Evolutionary conservation across 2,888 invertebrate genomes (phyloP), one percentile per base, ranked within the genome.

Genomic region (Copidosoma aretas): DNA sequence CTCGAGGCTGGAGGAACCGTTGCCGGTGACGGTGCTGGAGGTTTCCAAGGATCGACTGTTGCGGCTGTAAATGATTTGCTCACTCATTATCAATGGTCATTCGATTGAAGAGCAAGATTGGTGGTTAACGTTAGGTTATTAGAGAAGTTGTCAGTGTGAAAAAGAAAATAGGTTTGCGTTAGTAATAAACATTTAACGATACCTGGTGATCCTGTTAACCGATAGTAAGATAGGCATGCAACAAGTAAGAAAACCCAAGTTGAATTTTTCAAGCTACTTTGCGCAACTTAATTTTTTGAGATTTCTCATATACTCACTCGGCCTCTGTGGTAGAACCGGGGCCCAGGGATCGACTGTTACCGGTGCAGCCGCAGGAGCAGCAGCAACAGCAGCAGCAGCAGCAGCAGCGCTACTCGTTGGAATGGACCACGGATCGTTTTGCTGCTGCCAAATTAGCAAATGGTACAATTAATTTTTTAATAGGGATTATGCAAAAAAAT

Each of bases 291-390:
- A 32, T 32, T 32, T 32, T 32, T 32, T 46, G 1, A 17, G 43
- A 46, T 41, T 41, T 41, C 10, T n/a, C n/a, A 32, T 12, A 15
- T 46, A 76, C 76, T 77, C 71, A 83, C 83, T 79, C 73, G 83
- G 79, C 77, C 80, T 79, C 72, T 83, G 83, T n/a, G 81, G 78
- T 61, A 80, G 81, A 64, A 84, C 82, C 21, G 87, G 87, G 58
- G 87, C 85, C 90, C 91, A 91, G 12, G 90, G 90, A 83, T 91
- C 91, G 56, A 84, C 79, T 21, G 82, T 76, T 57, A 67, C 19
- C 22, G 63, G 52, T 17, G 61, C 19, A 52, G 51, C 32, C 32
- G 60, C 60, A 60, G 32, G 32, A 32, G 59, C 49, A 64, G 76
- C 80, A 66, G 78, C 82, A 63, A 76, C 80, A 67, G 78, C 82